phyloP scores from a whole-genome alignment of 2,797 vertebrate species.

The Agapornis canus region DNA sequence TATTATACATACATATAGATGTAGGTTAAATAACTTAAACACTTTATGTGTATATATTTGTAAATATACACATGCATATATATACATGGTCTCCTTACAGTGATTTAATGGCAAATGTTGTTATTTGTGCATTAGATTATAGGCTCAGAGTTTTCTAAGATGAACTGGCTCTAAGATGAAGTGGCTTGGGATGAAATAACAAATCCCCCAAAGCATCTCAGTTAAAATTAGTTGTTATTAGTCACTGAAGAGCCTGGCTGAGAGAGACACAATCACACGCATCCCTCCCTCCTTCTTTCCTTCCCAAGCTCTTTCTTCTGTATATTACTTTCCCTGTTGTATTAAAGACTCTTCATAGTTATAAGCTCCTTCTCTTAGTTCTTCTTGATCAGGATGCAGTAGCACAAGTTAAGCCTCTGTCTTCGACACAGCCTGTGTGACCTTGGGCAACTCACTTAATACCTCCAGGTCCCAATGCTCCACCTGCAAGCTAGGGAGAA shows the following conservation, averaged over 20 bases:
- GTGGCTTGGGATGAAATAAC: slow-evolving; percentile 54
- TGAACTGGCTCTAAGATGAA: slow-evolving; percentile 32
- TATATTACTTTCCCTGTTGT: slow-evolving; percentile 31
- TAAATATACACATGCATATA: slow-evolving; percentile 39
- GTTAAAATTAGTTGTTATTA: slow-evolving; percentile 32
- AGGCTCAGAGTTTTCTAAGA: slow-evolving; percentile 45
- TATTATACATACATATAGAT: slow-evolving; percentile 48
- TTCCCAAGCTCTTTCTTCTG: slow-evolving; percentile 40
- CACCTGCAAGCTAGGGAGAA: neutral
- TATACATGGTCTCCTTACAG: slow-evolving; percentile 18
- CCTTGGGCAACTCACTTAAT: slow-evolving; percentile 1
- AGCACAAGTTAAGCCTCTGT: slow-evolving; percentile 8
- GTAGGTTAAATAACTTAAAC: slow-evolving; percentile 48
- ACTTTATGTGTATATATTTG: slow-evolving; percentile 42
- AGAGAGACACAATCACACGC: neutral
- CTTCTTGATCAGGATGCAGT: slow-evolving; percentile 1
- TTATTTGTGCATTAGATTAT: slow-evolving; percentile 54
- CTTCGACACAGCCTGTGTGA: neutral
- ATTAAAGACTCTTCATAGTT: neutral
- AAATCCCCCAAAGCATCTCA: neutral
- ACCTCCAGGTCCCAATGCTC: neutral
- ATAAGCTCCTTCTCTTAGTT: neutral
- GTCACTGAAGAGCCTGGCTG: slow-evolving; percentile 6
- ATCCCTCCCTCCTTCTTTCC: neutral
- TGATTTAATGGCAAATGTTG: slow-evolving; percentile 34